Evolutionary conservation across 2,888 invertebrate genomes (phyloP), one percentile per base, ranked within the genome.

Genomic region (Tipula unca): DNA sequence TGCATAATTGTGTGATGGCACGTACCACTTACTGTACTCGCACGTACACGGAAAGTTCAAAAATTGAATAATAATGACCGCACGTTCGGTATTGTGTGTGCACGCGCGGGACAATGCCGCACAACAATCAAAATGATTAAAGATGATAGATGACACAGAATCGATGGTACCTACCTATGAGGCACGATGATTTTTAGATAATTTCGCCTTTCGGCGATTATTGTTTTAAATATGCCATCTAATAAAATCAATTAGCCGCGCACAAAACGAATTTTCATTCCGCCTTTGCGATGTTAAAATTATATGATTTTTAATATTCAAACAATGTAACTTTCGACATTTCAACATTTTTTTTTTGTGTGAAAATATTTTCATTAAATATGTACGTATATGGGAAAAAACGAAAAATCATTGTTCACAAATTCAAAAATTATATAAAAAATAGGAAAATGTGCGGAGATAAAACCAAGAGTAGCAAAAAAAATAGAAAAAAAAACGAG

Each of bases 11-110:
- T 69, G 25, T 69, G 69, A 1, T 25, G n/a, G n/a, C 69, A 69
- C 69, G 69, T 69, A 69, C 69, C 69, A 69, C 25, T 69, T 69
- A 69, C 69, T 69, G 25, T 10, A 13, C 10, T 25, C 25, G 25
- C 69, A 69, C 69, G 69, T 69, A 69, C 69, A 69, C 69, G 25
- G 10, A 69, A 69, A 69, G 69, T 69, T 69, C 10, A 69, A 69
- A 69, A 69, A 69, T 69, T 69, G 20, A 69, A 69, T 69, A 69
- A 69, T 69, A 69, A 69, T 69, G 69, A 69, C 69, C 69, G n/a
- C n/a, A 14, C 69, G 4, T 20, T 25, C 10, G 6, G 25, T 10
- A 20, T n/a, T n/a, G 48, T 25, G 10, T 8, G 17, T n/a, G n/a
- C n/a, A n/a, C n/a, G 5, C 2, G 17, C 0, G 10, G 69, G 13